Evolutionary conservation across 2,888 invertebrate species (phyloP).

Genomic region (Cacoxenus indagator): DNA sequence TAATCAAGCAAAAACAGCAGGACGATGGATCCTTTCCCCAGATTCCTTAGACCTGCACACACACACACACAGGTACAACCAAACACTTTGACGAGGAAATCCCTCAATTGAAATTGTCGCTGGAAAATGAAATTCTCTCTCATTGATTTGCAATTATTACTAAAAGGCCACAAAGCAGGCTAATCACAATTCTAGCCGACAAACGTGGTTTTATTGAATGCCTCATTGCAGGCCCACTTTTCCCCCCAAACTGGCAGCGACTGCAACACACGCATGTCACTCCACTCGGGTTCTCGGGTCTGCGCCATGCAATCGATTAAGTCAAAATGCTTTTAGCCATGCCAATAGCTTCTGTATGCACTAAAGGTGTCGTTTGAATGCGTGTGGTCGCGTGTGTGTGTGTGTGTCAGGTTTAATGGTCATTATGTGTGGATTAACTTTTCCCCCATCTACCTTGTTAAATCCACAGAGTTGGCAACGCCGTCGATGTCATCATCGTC

Average conservation of each 20-base stretch:
- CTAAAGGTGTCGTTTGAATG: constrained; percentile 20
- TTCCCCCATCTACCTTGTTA: neutral
- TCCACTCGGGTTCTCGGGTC: too few relatives aligned
- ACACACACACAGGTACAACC: neutral
- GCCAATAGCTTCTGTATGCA: constrained; percentile 43
- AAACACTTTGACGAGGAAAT: neutral
- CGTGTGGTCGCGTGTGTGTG: neutral
- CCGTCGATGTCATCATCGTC: neutral
- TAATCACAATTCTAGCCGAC: constrained; percentile 34
- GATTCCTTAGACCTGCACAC: neutral
- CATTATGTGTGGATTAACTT: constrained; percentile 37
- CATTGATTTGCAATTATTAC: constrained; percentile 60
- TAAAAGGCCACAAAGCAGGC: constrained; percentile 46
- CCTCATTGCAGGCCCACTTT: neutral
- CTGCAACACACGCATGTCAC: too few relatives aligned
- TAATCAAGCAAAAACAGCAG: constrained; percentile 13
- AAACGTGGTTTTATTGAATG: neutral
- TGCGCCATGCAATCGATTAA: constrained; percentile 60
- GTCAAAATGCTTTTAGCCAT: constrained; percentile 53
- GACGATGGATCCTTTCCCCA: neutral
- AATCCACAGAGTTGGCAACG: neutral
- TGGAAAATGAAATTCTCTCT: constrained; percentile 49
- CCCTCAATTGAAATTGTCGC: constrained; percentile 15
- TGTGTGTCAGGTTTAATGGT: constrained; percentile 31
- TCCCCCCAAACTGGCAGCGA: constrained; percentile 15